Evolutionary conservation across 2,888 invertebrate species (phyloP), one percentile per base, ranked within the genome.

Genomic region (Incurvaria masculella): DNA sequence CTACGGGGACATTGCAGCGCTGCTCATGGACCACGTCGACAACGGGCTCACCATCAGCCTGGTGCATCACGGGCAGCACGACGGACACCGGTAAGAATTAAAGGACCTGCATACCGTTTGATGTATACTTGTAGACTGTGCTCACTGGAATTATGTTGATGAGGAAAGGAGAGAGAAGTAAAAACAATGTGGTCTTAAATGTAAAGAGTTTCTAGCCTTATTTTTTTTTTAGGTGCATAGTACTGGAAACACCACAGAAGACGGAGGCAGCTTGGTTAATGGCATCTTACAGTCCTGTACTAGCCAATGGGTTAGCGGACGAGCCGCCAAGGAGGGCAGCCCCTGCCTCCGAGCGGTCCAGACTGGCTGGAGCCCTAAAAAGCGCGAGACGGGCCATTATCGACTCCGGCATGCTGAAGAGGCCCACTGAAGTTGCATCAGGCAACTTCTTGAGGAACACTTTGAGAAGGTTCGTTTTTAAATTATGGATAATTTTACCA

Each of bases 261-360:
- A 87, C 89, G 59, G 96, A 96, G 72, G 93, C 97, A 44, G 96
- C 94, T 0, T 91, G 92, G 60, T 73, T 96, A 42, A 94, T 96
- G 62, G 92, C 94, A 6, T 92, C 94, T 38, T 97, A 97, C 67
- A 94, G 89, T 59, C 94, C 95, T 0, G 80, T 86, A 8, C 79
- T 95, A 45, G 93, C 91, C 1, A 88, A 86, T 51, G 91, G 91
- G 80, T 83, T 92, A 47, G 87, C 88, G 0, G 91, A 92, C 61
- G 89, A 78, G 61, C 68, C 74, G 11, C 66, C 74, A 19, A 59
- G 76, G 0, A 64, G 76, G 21, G 74, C 75, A 33, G 89, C 95
- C 46, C 94, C 95, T 1, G 89, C 91, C 56, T 90, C 94, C 55
- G 96, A 97, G 68, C 82, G 95, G 26, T 83, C 93, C 2, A 81